These are phyloP conservation scores for Drosophila melanogaster DNA, from an alignment of 1,140 invertebrate species.

Conservation along the genomic window DNA sequence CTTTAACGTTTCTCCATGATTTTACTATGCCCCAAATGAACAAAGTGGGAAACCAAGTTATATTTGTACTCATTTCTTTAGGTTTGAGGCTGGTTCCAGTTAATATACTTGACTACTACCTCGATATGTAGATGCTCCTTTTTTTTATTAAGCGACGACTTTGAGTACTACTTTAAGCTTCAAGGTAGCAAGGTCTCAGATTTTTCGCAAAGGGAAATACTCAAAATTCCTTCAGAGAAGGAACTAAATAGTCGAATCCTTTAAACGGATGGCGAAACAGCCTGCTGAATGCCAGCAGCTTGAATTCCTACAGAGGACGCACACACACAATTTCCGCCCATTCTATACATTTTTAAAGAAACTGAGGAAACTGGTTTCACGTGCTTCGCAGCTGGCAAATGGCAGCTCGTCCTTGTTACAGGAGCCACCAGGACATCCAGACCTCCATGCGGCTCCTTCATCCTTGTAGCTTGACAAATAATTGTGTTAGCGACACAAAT, in stretches of 20 bases:
- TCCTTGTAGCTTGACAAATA: constrained; percentile 59
- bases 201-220: constrained; percentile 5
- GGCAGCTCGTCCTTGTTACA: constrained; percentile 33
- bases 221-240: not conserved
- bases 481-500: constrained; percentile 77
- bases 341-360: constrained; percentile 24
- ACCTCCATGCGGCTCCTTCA: constrained; percentile 12
- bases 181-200: not conserved
- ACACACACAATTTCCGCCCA: constrained; percentile 18
- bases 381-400: constrained; percentile 15
- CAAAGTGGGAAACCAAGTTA: too few species aligned
- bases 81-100: not conserved
- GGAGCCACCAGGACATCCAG: constrained; percentile 7
- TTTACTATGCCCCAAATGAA: not conserved
- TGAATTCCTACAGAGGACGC: constrained; percentile 10
- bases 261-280: constrained; percentile 10
- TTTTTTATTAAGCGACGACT: not conserved
- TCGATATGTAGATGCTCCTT: not conserved
- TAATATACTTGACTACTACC: not conserved
- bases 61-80: not conserved
- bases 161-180: not conserved
- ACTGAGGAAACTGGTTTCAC: constrained; percentile 24
- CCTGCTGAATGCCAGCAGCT: constrained; percentile 13
- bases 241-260: constrained; percentile 8
- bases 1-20: too few species aligned